Conservation (phyloP, 2,888 invertebrate species). For the Reticulitermes lucifugus region DNA sequence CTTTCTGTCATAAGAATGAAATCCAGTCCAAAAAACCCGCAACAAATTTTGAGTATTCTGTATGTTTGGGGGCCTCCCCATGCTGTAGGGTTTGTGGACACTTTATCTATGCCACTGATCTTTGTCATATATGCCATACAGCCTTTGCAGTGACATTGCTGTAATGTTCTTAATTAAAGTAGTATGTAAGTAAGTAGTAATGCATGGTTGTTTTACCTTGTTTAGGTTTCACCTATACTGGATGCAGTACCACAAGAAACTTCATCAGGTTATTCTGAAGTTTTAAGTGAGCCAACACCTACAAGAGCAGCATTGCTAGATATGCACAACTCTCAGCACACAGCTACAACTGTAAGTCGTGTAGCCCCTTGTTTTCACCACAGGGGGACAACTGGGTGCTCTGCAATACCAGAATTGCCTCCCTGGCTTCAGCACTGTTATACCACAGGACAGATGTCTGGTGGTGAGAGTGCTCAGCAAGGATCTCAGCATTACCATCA, state of each 20-base stretch:
- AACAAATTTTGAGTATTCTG: too few relatives aligned
- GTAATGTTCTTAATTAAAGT: too few relatives aligned
- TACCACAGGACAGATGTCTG: neutral
- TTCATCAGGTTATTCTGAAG: neutral
- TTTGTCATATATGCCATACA: too few relatives aligned
- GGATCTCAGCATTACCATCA: constrained; percentile 26
- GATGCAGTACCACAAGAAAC: neutral
- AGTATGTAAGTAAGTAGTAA: too few relatives aligned
- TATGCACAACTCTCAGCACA: neutral
- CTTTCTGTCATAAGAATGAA: too few relatives aligned
- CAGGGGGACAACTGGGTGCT: neutral
- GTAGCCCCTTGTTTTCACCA: constrained; percentile 19
- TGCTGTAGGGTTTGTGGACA: too few relatives aligned
- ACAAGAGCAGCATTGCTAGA: neutral
- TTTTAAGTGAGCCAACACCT: neutral
- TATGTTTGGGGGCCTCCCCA: too few relatives aligned
- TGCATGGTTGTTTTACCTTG: too few relatives aligned
- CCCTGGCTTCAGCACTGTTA: constrained; percentile 36
- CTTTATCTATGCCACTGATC: too few relatives aligned
- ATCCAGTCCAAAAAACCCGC: too few relatives aligned
- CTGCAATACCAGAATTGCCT: constrained; percentile 34
- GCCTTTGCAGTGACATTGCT: too few relatives aligned
- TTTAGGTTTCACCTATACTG: neutral
- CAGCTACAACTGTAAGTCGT: neutral
- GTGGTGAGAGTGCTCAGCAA: neutral